Conservation (phyloP, 1,140 invertebrate species). For the Procambarus clarkii region DNA sequence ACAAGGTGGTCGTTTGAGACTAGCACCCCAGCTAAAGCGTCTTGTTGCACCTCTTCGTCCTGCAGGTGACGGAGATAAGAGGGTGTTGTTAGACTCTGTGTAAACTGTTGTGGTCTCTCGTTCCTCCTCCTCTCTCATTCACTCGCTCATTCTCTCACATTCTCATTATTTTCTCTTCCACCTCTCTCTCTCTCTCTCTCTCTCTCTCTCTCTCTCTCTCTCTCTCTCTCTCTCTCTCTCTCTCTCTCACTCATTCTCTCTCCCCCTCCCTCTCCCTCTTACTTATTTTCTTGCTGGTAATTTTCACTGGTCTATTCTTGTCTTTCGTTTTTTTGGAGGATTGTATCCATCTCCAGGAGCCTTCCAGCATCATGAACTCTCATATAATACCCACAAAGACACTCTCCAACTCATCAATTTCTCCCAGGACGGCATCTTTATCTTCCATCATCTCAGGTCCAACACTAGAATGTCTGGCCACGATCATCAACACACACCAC, state of each 20-base stretch:
- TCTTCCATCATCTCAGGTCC: not conserved
- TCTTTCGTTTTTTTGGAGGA: too few relatives aligned
- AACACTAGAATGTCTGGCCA: not conserved
- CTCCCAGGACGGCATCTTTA: not conserved
- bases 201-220: not conserved
- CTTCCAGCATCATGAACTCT: too few relatives aligned
- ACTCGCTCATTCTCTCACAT: not conserved
- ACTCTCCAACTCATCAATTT: not conserved
- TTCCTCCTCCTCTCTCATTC: not conserved
- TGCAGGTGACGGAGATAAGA: not conserved
- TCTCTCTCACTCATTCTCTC: not conserved
- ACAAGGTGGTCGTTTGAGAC: conserved; percentile 68
- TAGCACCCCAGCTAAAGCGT: conserved; percentile 35
- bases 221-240: not conserved
- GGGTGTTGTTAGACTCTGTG: not conserved
- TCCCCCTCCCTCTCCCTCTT: not conserved
- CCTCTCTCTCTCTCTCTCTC: not conserved
- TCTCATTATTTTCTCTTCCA: too few relatives aligned
- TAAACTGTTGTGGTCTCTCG: not conserved
- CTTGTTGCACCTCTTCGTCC: conserved; percentile 42
- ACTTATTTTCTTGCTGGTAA: not conserved
- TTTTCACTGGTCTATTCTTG: not conserved
- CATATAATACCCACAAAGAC: too few relatives aligned
- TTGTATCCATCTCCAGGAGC: too few relatives aligned
- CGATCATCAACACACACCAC: not conserved